Base-by-base conservation (phyloP, 2,888 invertebrate genomes). In the Nemurella pictetii region DNA sequence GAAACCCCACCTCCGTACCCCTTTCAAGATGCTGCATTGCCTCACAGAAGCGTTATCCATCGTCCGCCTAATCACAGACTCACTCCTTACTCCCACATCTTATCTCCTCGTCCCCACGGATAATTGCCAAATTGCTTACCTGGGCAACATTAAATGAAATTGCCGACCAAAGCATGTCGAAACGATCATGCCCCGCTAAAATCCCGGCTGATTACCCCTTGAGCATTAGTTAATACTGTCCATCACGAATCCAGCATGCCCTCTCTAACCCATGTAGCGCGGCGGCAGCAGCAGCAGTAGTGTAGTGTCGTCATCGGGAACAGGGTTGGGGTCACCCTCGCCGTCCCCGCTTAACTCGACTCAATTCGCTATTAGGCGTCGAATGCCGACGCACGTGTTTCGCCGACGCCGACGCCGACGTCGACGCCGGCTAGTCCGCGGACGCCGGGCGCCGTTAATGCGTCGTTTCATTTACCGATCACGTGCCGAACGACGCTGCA, bases 401-500 rank as follows among this genome's bases (percentile, higher is more conserved):
- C 7, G 29, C 4, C 32, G 3, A n/a, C 72, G 30, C 20, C 36
- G 36, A 30, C 82, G 72, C 28, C 29, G 82, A 15, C 15, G 27
- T 72, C 82, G 80, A 15, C n/a, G 80, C 30, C n/a, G 80, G 28
- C 29, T 2, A n/a, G 29, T 25, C 30, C 30, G 80, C 2, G 30
- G 75, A 26, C 32, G 80, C 29, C 80, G 12, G 32, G 36, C 81
- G 35, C 55, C 82, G 82, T 36, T 84, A 84, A 84, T 84, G 84
- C 84, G 80, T n/a, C 27, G 80, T 26, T 84, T 84, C 84, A 84
- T 84, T 84, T 84, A 80, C 84, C 55, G 84, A 55, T 84, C 84
- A 84, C 84, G 84, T 84, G 36, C 77, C 35, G 29, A n/a, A 26
- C 72, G 84, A 15, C 26, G 75, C 77, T 28, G 83, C 78, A 55